Evolutionary conservation across 2,888 invertebrate species (phyloP).

Genomic region (Lasius fuliginosus): DNA sequence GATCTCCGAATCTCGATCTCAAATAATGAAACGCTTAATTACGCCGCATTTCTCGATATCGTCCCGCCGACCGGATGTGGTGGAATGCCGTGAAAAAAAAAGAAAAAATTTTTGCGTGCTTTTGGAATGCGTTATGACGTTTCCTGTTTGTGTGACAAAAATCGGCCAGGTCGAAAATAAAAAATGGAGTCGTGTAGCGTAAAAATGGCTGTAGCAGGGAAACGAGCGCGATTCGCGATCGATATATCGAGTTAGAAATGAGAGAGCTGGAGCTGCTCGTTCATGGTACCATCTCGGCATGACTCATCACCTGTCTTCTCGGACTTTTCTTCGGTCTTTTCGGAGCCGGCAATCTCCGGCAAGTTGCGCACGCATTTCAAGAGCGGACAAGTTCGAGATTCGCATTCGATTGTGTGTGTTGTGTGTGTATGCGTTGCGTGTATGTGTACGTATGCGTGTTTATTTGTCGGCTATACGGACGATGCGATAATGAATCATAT

Average conservation of each 20-base stretch:
- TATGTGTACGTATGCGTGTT: no score
- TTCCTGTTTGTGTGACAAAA: background rate
- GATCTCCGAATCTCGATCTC: background rate
- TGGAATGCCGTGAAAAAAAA: background rate
- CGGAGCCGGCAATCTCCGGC: background rate
- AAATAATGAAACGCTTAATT: background rate
- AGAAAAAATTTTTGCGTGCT: background rate
- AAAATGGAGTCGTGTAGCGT: background rate
- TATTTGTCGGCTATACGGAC: background rate
- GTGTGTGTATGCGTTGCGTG: background rate
- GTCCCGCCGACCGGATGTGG: background rate
- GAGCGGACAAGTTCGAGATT: background rate
- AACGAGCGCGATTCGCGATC: background rate
- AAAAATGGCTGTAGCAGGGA: background rate
- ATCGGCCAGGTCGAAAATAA: background rate
- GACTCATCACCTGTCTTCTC: constrained; percentile 7
- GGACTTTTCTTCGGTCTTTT: background rate
- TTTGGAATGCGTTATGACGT: background rate
- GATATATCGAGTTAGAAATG: background rate
- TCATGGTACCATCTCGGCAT: background rate
- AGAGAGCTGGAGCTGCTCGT: background rate
- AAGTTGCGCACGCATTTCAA: no score
- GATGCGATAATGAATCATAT: background rate
- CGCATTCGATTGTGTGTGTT: background rate
- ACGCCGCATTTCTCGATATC: background rate